Conservation (phyloP, 2,113 vertebrate genomes). For the Paramormyrops kingsleyae region DNA sequence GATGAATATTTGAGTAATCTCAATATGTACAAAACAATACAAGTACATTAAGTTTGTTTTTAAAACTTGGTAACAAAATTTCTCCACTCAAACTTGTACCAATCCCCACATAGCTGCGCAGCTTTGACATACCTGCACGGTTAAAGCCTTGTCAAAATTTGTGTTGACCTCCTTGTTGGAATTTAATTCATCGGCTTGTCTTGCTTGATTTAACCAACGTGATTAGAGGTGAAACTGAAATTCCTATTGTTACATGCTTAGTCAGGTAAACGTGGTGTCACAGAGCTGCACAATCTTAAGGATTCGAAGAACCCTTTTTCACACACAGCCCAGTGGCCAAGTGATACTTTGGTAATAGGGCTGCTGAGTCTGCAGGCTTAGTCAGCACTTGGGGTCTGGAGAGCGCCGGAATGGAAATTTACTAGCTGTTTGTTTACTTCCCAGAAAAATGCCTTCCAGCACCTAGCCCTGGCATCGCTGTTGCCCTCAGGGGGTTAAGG, state of each 20-base stretch:
- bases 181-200: constrained; percentile 37
- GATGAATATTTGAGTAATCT: background rate
- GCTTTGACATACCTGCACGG: background rate
- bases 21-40: background rate
- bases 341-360: constrained; percentile 23
- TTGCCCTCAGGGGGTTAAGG: background rate
- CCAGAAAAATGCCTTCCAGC: constrained; percentile 12
- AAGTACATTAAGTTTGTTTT: background rate
- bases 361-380: constrained; percentile 13
- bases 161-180: background rate
- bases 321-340: constrained; percentile 32
- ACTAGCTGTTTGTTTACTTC: background rate
- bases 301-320: constrained; percentile 13
- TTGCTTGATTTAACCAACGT: constrained; percentile 50
- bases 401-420: background rate
- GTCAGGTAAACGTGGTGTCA: constrained; percentile 33
- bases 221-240: constrained; percentile 37
- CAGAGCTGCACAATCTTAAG: constrained; percentile 33
- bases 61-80: too few species aligned
- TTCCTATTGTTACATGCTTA: constrained; percentile 35
- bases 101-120: background rate
- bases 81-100: background rate
- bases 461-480: background rate
- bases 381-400: background rate
- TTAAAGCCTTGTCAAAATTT: background rate